Base-by-base conservation (phyloP, 2,797 vertebrate species). In the Eleutherodactylus coqui region DNA sequence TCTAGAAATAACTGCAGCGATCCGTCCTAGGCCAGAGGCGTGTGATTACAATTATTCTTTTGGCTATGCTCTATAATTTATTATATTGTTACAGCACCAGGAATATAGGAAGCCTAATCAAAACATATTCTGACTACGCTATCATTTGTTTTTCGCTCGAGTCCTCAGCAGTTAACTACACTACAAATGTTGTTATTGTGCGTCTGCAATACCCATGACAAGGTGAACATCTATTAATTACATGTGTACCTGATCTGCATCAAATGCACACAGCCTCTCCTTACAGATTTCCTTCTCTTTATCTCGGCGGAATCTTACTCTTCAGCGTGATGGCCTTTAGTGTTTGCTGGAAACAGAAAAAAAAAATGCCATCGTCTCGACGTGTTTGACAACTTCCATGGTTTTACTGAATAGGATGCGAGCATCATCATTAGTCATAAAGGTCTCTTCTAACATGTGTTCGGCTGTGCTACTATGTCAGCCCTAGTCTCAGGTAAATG, bases 171-270 rank as follows among this genome's bases (percentile, higher is more conserved):
- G 34, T 49, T 36, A 69, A 51, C 79, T 34, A 34, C 27, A n/a
- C 11, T 17, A 49, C 11, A 13, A 82, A 82, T n/a, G 24, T 38
- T 51, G 32, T 21, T 69, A 51, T 53, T 70, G 45, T 82, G 60
- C 32, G n/a, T 81, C 17, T 9, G 17, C 60, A 69, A 69, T 45
- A 43, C 29, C 29, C 43, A 70, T 70, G 36, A 69, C 79, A 82
- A 82, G 79, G 64, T 82, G 43, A 82, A 70, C 64, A 70, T 34
- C 16, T 64, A n/a, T 64, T 81, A 81, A 81, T 67, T 69, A 81
- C 60, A 69, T 10, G 29, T 81, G 27, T 81, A 69, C 45, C 62
- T 53, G 64, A 82, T 51, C 45, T 82, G 79, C 79, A 69, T 82
- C 45, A 70, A 70, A 53, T 51, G 17, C 62, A 51, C 62, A 51